Conservation (phyloP, 2,113 vertebrate species). For the Cheirogaleus medius region DNA sequence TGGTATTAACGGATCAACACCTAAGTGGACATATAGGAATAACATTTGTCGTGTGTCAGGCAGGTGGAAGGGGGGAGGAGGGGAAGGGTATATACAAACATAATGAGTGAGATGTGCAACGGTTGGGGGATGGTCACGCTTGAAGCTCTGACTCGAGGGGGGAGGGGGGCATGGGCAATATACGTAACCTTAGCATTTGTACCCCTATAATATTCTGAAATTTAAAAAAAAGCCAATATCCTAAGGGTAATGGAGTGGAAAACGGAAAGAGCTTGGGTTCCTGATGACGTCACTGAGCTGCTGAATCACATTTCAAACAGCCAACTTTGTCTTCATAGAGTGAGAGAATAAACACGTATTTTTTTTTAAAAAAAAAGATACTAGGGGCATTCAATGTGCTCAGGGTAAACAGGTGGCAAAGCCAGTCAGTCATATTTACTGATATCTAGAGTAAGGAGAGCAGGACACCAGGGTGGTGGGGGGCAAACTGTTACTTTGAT, state of each 20-base stretch:
- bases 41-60: no score
- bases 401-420: background rate
- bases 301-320: background rate
- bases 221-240: background rate
- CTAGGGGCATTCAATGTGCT: background rate
- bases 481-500: background rate
- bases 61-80: no score
- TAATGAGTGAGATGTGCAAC: no score
- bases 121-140: no score
- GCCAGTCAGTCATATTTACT: background rate
- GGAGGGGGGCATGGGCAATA: no score
- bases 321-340: background rate
- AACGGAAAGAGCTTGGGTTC: background rate
- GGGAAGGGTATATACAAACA: no score
- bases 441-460: background rate
- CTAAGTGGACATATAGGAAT: no score
- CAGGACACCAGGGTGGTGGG: background rate
- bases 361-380: no score
- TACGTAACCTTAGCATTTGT: no score
- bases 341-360: background rate
- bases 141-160: no score
- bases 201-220: no score
- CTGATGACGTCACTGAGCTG: background rate
- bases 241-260: background rate
- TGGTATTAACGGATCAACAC: no score